phyloP scores from a whole-genome alignment of 2,888 invertebrate species.

The Phalangium opilio region DNA sequence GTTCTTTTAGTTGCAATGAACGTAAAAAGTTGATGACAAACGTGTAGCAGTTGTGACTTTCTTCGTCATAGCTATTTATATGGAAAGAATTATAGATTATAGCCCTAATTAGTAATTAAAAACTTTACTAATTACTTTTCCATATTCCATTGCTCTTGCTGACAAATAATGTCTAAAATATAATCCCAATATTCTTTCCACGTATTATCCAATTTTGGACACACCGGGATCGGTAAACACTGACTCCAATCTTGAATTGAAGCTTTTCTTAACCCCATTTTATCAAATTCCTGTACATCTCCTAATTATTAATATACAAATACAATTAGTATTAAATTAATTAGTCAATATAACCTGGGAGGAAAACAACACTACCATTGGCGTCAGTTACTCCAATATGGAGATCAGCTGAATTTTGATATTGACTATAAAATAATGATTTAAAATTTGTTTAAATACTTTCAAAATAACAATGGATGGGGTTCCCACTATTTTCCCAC shows the following conservation, averaged over 20 bases:
- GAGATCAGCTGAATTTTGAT: slow-evolving; percentile 54
- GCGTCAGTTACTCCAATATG: slow-evolving; percentile 83
- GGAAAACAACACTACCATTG: slow-evolving; percentile 26
- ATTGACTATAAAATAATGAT: slow-evolving; percentile 38
- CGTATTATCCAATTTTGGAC: slow-evolving; percentile 8
- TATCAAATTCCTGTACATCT: slow-evolving; percentile 67
- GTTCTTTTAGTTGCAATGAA: slow-evolving; percentile 50
- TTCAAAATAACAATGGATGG: slow-evolving; percentile 7
- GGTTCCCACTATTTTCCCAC: slow-evolving; percentile 1
- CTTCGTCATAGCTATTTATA: slow-evolving; percentile 47
- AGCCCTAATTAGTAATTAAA: too few relatives aligned
- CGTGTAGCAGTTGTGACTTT: slow-evolving; percentile 65
- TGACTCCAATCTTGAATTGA: slow-evolving; percentile 34
- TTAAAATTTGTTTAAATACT: neutral
- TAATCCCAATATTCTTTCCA: slow-evolving; percentile 41
- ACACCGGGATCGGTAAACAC: slow-evolving; percentile 29
- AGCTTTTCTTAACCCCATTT: slow-evolving; percentile 45
- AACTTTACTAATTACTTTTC: slow-evolving; percentile 13
- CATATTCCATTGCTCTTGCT: slow-evolving; percentile 26
- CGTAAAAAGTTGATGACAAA: slow-evolving; percentile 67
- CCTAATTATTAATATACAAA: slow-evolving; percentile 31
- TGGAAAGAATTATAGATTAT: too few relatives aligned
- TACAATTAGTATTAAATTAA: neutral
- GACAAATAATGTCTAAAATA: slow-evolving; percentile 46
- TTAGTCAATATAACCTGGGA: neutral